Conservation (phyloP, 2,797 vertebrate species). For the Hirundo rustica region DNA sequence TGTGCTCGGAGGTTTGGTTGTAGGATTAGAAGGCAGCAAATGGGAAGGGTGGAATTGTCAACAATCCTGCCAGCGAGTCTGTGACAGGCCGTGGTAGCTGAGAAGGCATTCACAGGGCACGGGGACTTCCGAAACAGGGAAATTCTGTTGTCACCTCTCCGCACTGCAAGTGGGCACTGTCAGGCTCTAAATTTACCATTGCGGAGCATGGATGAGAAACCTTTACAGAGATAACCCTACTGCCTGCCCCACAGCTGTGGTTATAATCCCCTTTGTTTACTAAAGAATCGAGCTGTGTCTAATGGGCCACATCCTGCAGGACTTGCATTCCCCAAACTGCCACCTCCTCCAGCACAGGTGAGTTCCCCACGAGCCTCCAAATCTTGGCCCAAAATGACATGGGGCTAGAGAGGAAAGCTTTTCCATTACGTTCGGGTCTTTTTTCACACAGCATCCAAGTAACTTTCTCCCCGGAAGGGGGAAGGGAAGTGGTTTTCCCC, state of each 20-base stretch:
- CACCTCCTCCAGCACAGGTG: background rate
- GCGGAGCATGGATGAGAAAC: background rate
- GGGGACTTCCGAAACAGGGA: background rate
- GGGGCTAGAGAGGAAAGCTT: background rate
- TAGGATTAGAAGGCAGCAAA: background rate
- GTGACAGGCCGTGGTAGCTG: fast-evolving
- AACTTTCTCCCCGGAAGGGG: background rate
- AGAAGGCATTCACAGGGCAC: background rate
- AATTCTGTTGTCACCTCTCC: background rate
- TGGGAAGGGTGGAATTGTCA: background rate
- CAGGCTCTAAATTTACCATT: background rate
- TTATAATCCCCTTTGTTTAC: background rate
- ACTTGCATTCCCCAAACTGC: background rate
- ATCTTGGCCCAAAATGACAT: background rate
- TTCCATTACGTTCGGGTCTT: background rate
- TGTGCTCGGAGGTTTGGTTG: fast-evolving
- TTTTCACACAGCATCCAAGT: background rate
- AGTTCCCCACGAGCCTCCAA: background rate
- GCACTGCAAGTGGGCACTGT: background rate
- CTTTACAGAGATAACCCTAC: background rate
- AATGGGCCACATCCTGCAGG: background rate
- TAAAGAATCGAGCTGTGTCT: fast-evolving
- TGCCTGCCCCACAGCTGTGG: background rate
- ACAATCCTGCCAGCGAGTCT: fast-evolving
- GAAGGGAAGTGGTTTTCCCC: background rate